phyloP scores from a whole-genome alignment of 2,888 invertebrate species.

The Leptinotarsa haldemani region DNA sequence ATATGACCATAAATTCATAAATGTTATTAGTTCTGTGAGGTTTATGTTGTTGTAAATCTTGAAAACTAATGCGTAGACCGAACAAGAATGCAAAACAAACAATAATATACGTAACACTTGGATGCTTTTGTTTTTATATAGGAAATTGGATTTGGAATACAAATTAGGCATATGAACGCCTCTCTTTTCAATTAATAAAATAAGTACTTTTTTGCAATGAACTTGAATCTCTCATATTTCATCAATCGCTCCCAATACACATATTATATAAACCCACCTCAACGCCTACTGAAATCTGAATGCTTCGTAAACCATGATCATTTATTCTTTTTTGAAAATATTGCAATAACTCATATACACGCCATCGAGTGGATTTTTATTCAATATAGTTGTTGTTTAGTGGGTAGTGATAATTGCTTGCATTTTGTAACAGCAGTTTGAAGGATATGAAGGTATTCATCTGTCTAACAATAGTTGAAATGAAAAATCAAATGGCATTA shows the following conservation, averaged over 20 bases:
- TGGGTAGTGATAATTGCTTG: conserved; percentile 28
- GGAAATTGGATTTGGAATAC: too few species aligned
- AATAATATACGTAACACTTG: too few species aligned
- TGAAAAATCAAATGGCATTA: too few species aligned
- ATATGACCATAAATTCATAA: conserved; percentile 1
- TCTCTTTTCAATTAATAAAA: too few species aligned
- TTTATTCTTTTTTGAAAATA: conserved; percentile 37
- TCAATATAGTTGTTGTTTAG: conserved; percentile 31
- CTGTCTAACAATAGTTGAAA: too few species aligned
- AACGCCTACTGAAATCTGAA: conserved; percentile 28
- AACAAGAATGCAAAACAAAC: too few species aligned
- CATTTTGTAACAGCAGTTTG: neutral
- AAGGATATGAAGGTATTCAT: too few species aligned
- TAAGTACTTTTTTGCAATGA: too few species aligned
- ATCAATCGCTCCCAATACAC: neutral
- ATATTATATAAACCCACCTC: conserved; percentile 6
- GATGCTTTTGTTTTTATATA: too few species aligned
- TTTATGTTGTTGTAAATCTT: neutral
- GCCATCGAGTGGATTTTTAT: conserved; percentile 38
- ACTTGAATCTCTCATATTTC: too few species aligned
- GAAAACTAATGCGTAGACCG: too few species aligned
- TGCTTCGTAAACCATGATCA: conserved; percentile 33
- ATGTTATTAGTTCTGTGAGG: conserved; percentile 9
- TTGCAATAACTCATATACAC: conserved; percentile 38
- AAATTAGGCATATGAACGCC: too few species aligned